A percentile compares a stretch with the other conserved stretches of the same genome.
Evolutionary conservation across 92 coral and sea anemone genomes (phyloP).

Genomic region (Zoanthus solanderi): DNA sequence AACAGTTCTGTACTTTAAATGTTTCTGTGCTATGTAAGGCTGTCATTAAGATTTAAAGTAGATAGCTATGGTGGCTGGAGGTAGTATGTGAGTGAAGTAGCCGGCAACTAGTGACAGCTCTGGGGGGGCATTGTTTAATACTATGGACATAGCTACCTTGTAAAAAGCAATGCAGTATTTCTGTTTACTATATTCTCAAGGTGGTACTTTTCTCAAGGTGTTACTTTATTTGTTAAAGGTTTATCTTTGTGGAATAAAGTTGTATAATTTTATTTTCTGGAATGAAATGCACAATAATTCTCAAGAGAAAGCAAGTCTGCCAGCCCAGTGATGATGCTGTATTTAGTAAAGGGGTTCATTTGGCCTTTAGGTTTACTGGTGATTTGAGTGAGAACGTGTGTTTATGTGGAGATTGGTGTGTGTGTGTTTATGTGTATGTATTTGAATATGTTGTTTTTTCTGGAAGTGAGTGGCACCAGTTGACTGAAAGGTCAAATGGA

Average conservation of each 20-base stretch:
- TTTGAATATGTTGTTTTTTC: constrained; percentile 47
- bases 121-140: too few species aligned
- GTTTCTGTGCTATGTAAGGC: too few species aligned
- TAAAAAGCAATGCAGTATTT: too few species aligned
- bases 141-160: too few species aligned
- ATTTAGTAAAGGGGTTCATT: constrained; percentile 91
- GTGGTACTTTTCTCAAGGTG: background rate
- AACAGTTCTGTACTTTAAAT: too few species aligned
- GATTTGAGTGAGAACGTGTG: constrained; percentile 10
- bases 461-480: constrained; percentile 59
- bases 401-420: background rate
- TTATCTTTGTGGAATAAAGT: background rate
- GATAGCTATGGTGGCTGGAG: too few species aligned
- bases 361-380: constrained; percentile 71
- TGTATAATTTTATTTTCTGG: background rate
- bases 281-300: too few species aligned
- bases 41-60: too few species aligned
- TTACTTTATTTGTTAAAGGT: background rate
- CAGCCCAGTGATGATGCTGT: constrained; percentile 90
- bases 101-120: too few species aligned
- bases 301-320: background rate
- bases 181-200: too few species aligned
- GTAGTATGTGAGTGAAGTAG: too few species aligned
- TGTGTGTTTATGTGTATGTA: constrained; percentile 37
- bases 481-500: constrained; percentile 74